phyloP scores from a whole-genome alignment of 2,797 vertebrate species.

The Silurus aristotelis region DNA sequence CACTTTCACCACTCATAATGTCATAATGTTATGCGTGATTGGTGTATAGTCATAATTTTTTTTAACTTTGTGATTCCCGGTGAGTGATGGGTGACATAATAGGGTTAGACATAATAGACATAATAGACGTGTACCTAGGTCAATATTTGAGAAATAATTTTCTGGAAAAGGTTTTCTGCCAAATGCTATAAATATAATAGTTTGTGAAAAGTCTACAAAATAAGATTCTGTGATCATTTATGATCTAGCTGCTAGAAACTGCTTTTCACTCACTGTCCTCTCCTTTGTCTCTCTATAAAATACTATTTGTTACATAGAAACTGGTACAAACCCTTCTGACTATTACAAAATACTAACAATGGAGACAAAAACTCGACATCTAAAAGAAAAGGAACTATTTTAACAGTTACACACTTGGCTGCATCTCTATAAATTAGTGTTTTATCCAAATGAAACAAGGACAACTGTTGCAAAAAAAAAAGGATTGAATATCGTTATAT shows the following conservation, averaged over 20 bases:
- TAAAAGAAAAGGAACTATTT: neutral
- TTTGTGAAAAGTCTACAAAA: neutral
- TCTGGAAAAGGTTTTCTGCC: too few species aligned
- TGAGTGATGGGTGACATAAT: too few species aligned
- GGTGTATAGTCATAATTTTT: too few species aligned
- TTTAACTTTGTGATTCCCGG: too few species aligned
- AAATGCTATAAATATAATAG: too few species aligned
- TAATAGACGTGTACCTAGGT: too few species aligned
- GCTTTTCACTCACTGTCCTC: neutral
- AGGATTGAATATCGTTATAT: neutral
- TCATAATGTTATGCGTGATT: too few species aligned
- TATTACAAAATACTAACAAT: neutral
- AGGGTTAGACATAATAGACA: too few species aligned
- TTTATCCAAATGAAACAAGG: neutral
- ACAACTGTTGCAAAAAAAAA: neutral
- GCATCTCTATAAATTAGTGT: neutral
- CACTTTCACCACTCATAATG: too few species aligned
- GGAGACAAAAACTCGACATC: neutral
- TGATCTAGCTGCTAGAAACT: neutral
- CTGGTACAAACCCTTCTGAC: neutral
- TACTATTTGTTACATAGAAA: neutral
- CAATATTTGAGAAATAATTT: too few species aligned
- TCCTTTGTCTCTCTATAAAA: neutral
- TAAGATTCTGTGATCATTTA: neutral
- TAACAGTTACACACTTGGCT: neutral